Evolutionary conservation across 2,888 invertebrate genomes (phyloP).

Genomic region (Mythimna impura): DNA sequence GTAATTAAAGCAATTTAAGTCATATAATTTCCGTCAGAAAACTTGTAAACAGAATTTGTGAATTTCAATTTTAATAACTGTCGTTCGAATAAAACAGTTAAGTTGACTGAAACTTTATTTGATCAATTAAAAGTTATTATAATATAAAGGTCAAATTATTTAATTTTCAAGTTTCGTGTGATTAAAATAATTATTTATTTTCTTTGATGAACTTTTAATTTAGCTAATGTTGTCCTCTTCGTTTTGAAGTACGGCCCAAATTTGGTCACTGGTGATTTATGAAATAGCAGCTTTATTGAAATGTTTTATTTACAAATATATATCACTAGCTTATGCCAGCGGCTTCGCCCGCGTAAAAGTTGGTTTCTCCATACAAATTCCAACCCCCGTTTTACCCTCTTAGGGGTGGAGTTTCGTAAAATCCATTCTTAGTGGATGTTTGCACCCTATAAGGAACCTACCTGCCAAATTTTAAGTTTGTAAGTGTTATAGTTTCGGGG

Average conservation of each 20-base stretch:
- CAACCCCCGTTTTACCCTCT: no score
- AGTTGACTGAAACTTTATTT: slow-evolving; percentile 40
- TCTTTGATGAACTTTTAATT: slow-evolving; percentile 30
- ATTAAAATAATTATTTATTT: slow-evolving; percentile 39
- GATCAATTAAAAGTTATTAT: slow-evolving; percentile 57
- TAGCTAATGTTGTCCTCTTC: slow-evolving; percentile 8
- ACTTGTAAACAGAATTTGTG: slow-evolving; percentile 31
- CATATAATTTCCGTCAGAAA: slow-evolving; percentile 22
- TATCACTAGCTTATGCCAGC: no score
- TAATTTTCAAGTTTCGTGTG: slow-evolving; percentile 21
- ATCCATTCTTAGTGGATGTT: no score
- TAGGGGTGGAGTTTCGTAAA: no score
- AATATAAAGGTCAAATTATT: slow-evolving; percentile 31
- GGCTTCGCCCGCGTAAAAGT: no score
- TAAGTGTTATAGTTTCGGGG: no score
- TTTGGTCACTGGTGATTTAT: neutral
- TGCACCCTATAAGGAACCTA: no score
- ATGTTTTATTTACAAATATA: neutral
- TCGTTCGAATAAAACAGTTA: slow-evolving; percentile 37
- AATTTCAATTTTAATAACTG: slow-evolving; percentile 44
- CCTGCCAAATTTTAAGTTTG: no score
- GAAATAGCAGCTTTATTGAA: neutral
- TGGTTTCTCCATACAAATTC: no score
- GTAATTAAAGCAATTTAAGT: slow-evolving; percentile 37
- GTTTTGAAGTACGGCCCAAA: slow-evolving; percentile 2